Base-by-base conservation (phyloP, 2,113 vertebrate species). In the Pteronura brasiliensis region DNA sequence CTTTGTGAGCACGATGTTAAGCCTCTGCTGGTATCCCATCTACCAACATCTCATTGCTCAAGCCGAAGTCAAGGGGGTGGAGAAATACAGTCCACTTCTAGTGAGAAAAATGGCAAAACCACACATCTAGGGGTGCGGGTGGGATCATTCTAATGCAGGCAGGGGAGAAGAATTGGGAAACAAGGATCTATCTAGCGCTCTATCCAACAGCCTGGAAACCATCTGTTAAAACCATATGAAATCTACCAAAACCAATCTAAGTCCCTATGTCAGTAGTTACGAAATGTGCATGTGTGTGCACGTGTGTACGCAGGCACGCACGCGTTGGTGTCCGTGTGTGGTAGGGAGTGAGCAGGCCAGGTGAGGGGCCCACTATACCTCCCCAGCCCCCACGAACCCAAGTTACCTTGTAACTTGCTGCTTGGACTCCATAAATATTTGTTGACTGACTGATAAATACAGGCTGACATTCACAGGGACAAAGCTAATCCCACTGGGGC, bases 401-500 rank as follows among this genome's bases (percentile, higher is more conserved):
- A 21, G 52, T 84, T 84, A 36, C 55, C 63, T 95, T 96, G 63
- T 97, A 86, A 95, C 69, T 94, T 94, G 81, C 77, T 88, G 59
- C 69, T 79, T 90, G 95, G 88, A 85, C 88, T 97, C 83, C 74
- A 80, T 88, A 90, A 87, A 90, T 96, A 97, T 97, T 95, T 97
- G 95, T 97, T 97, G 95, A 89, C 77, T 83, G 80, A 97, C 92
- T 96, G 90, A 96, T 90, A 95, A 89, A 96, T 92, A 94, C 69
- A 91, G 74, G 80, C 47, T 77, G 88, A 94, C 82, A 71, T 94
- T 94, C 93, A 95, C 61, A 67, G 91, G 84, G 91, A 95, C 97
- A 90, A 90, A 72, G 80, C 0, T 17, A 84, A 86, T 94, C 74
- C 80, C 95, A 59, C 1, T 29, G 85, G 88, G 84, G 67, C 76